phyloP scores from a whole-genome alignment of 2,797 vertebrate genomes.

The Brachyrhaphis roseni region DNA sequence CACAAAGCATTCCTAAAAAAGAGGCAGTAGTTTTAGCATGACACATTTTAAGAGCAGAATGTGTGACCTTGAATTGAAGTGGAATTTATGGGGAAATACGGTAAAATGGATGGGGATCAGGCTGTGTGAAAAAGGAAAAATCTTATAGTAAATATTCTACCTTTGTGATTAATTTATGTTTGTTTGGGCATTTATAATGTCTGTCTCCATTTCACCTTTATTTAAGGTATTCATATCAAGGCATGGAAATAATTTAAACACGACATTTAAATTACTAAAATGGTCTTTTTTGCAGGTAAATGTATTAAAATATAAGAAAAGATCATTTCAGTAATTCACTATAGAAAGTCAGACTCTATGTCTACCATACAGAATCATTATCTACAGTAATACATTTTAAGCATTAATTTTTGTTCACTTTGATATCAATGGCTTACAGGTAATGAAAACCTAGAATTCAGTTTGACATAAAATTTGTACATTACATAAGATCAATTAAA shows the following conservation, averaged over 20 bases:
- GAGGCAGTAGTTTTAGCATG: slow-evolving; percentile 13
- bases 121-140: background rate
- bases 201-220: background rate
- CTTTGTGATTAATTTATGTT: background rate
- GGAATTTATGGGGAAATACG: slow-evolving; percentile 28
- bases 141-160: background rate
- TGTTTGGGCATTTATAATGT: slow-evolving; percentile 7
- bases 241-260: background rate
- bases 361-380: background rate
- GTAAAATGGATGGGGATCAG: slow-evolving; percentile 3
- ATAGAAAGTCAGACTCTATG: background rate
- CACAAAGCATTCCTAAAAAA: slow-evolving; percentile 1
- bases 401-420: background rate
- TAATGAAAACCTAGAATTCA: background rate
- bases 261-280: background rate
- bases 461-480: background rate
- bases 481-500: background rate
- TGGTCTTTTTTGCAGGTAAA: background rate
- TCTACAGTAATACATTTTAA: background rate
- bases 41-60: slow-evolving; percentile 25
- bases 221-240: slow-evolving; percentile 2
- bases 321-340: background rate
- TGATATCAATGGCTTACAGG: background rate
- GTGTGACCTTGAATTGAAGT: slow-evolving; percentile 26
- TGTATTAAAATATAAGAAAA: background rate